Conservation (phyloP, 2,113 vertebrate species). For the Ammodytes dubius region DNA sequence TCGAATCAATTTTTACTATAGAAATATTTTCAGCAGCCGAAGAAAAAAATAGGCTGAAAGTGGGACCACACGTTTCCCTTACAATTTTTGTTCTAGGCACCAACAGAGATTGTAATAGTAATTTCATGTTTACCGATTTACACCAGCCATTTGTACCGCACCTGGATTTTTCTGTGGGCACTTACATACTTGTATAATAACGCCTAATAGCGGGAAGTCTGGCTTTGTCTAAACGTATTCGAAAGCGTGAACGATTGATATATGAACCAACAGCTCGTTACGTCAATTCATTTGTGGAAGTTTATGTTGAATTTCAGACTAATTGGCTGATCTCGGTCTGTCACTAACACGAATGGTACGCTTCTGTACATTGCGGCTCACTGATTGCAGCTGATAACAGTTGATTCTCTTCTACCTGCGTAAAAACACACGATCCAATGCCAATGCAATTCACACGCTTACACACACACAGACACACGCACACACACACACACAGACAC, state of each 20-base stretch:
- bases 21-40: background rate
- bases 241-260: background rate
- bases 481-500: background rate
- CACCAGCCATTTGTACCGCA: background rate
- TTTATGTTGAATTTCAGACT: background rate
- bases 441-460: background rate
- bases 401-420: background rate
- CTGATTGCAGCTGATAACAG: background rate
- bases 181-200: too few species aligned
- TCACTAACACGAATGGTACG: background rate
- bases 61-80: background rate
- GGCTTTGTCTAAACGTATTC: background rate
- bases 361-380: background rate
- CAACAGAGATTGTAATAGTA: background rate
- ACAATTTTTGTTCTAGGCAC: background rate
- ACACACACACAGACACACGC: background rate
- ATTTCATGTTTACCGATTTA: background rate
- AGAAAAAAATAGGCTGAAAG: background rate
- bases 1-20: background rate
- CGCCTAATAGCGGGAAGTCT: background rate
- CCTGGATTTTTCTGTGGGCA: background rate
- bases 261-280: background rate
- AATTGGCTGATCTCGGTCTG: too few species aligned
- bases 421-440: background rate
- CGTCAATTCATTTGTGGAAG: background rate